Evolutionary conservation across 2,797 vertebrate genomes (phyloP), one percentile per base, ranked within the genome.

Genomic region (Eutrigla gurnardus): DNA sequence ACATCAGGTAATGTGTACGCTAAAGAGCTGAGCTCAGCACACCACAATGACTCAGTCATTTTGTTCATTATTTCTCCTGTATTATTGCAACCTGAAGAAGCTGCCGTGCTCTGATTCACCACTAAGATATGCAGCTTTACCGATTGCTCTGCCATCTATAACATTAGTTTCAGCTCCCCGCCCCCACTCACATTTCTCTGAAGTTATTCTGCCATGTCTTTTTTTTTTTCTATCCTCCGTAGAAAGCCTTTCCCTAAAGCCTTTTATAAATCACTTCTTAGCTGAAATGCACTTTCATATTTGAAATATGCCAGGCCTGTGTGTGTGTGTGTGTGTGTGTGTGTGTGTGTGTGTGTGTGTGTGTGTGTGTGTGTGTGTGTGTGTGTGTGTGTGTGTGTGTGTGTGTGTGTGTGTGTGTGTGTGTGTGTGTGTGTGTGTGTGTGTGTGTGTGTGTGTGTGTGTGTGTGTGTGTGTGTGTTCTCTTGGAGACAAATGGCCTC

Each of bases 221-320:
- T 87, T 25, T 25, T 25, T 25, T 25, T 84, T 83, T 83, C 75
- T 85, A 83, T 87, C 64, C 82, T 80, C 79, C 39, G 39, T 83
- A 71, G 77, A 91, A 89, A 80, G 57, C 82, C 79, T 89, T 85
- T 89, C 84, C 78, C 80, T 80, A 81, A 87, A 88, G 80, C 82
- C 75, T 81, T 93, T 90, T 84, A 83, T 86, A 91, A 92, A 93
- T 93, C 82, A 90, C 86, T 85, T 92, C 82, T 90, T 77, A 85
- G 90, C 89, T 83, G 77, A 91, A 90, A 90, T 84, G 78, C 80
- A 84, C 79, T 90, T 89, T 86, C 80, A 83, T 84, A 84, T 85
- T 90, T 85, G 76, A 85, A 92, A 86, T 88, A 84, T 85, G 83
- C 69, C 49, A 65, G 64, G 47, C 75, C 39, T 17, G 69, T 73